These are phyloP conservation scores for Thelaira solivaga DNA, from an alignment of 2,888 invertebrate species.

Conservation along the genomic window DNA sequence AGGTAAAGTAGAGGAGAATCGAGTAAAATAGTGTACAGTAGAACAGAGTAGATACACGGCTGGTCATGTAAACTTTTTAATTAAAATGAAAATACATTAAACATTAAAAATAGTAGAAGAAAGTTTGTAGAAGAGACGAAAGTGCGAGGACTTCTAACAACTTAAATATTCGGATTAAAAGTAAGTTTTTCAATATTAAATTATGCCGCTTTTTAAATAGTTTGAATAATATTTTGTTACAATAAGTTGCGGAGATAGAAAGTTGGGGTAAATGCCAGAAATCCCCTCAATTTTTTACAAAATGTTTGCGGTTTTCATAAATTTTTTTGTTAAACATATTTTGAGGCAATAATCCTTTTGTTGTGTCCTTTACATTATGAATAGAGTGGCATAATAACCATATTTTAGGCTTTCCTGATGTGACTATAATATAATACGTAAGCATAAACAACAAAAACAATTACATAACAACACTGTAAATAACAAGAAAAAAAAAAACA, in stretches of 20 bases:
- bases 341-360: slow-evolving; percentile 58
- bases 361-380: slow-evolving; percentile 11
- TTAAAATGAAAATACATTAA: too few species aligned
- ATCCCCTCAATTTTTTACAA: slow-evolving; percentile 37
- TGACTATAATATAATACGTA: slow-evolving; percentile 27
- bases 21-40: neutral
- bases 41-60: neutral
- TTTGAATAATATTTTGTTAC: too few species aligned
- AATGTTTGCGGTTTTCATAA: slow-evolving; percentile 54
- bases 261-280: slow-evolving; percentile 44
- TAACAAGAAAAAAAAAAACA: slow-evolving; percentile 45
- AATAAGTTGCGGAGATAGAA: too few species aligned
- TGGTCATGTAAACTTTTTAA: too few species aligned
- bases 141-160: too few species aligned
- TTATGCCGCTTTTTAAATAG: too few species aligned
- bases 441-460: neutral
- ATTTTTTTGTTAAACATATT: slow-evolving; percentile 52
- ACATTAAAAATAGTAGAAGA: too few species aligned
- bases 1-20: neutral
- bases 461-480: neutral
- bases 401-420: slow-evolving; percentile 50
- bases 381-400: slow-evolving; percentile 35
- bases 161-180: too few species aligned
- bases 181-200: too few species aligned
- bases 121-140: too few species aligned